Evolutionary conservation across 1,140 invertebrate genomes (phyloP), one percentile per base, ranked within the genome.

Genomic region (Pollicipes pollicipes): DNA sequence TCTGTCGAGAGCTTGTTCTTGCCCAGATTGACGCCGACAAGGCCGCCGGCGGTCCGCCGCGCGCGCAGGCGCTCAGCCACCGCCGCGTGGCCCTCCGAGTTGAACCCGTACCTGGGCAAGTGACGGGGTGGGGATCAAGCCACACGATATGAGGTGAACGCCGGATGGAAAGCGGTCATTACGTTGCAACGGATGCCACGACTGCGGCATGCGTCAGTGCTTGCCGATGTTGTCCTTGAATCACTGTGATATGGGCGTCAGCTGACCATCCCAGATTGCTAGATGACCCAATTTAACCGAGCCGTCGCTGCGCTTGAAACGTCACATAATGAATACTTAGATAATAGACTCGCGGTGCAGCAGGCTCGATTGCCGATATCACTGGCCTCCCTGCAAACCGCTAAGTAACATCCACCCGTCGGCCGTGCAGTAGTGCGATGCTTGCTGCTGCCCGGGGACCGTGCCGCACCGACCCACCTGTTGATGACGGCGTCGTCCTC

Each of bases 401-500:
- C n/a, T n/a, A n/a, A n/a, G n/a, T n/a, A n/a, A n/a, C n/a, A n/a
- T n/a, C n/a, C n/a, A n/a, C n/a, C n/a, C n/a, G n/a, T n/a, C n/a
- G n/a, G 26, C 10, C 21, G 8, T 16, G 6, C 21, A n/a, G 8
- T 26, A 64, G 30, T 27, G 28, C 16, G 10, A 58, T 26, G 27
- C 26, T 27, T 67, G 17, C 63, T 70, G 16, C 24, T 31, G 32
- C n/a, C n/a, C n/a, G n/a, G n/a, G n/a, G n/a, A n/a, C n/a, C n/a
- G n/a, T n/a, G n/a, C n/a, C n/a, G n/a, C 21, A 69, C 6, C 66
- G 3, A 26, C 24, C 69, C 72, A 78, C 86, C 93, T 86, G 82
- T 99, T 99, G 30, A 99, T 97, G 10, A 99, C 86, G 64, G 93
- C 97, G 75, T 84, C 78, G 80, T 97, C 94, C 74, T 91, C 85